Evolutionary conservation across 2,797 vertebrate genomes (phyloP), one percentile per base, ranked within the genome.

Genomic region (Pseudopleuronectes americanus): DNA sequence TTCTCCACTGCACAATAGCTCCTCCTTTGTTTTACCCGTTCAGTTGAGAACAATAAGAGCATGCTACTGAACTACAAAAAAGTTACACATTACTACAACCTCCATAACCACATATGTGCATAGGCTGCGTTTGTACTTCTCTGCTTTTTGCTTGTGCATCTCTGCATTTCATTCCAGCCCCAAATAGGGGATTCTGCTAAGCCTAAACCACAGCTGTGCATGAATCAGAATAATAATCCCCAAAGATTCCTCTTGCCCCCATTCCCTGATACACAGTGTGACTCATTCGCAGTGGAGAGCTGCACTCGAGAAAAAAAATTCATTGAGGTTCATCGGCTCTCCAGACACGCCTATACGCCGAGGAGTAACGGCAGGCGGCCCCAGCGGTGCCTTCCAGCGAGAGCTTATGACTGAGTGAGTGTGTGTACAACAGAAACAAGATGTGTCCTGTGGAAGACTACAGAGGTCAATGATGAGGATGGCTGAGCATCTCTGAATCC

Each of bases 171-270:
- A 45, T 17, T 17, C 43, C 0, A 7, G 3, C 72, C 68, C 68
- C 54, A 76, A 68, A 79, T 45, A 22, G 48, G 64, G 77, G 81
- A 89, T 87, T 90, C 71, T 77, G 83, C 71, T 91, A 89, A 93
- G 74, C 84, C 70, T 65, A 38, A 84, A 85, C 75, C 68, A 76
- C 90, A 92, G 83, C 89, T 92, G 89, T 88, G 87, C 84, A 83
- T 89, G 80, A 91, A 88, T 88, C 85, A 86, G 82, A 89, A 88
- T 85, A 85, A 87, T 88, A 89, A 90, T 91, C 90, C 83, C 87
- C 62, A 77, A 87, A 88, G 66, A 90, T 82, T 87, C 75, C 57
- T 73, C 69, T 88, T 89, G 82, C 77, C 81, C 90, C 79, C 82
- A 74, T 91, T 91, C 85, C 62, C 76, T 75, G 79, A 84, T 76